Evolutionary conservation across 1,140 invertebrate genomes (phyloP).

Genomic region (Trichonephila inaurata): DNA sequence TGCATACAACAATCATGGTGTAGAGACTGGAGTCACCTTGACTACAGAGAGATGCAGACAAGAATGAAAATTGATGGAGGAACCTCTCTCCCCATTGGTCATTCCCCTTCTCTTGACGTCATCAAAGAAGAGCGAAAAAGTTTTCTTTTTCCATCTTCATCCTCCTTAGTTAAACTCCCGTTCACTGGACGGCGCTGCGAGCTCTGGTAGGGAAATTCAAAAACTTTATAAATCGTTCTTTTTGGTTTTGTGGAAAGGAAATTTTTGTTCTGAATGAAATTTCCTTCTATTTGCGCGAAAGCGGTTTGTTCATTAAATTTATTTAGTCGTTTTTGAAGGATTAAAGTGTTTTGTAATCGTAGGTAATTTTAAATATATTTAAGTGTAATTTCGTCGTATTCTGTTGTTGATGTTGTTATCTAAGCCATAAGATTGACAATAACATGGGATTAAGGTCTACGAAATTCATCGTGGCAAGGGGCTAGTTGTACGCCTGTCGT

Average conservation of each 20-base stretch:
- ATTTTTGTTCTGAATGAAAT: background rate
- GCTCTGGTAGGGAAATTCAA: background rate
- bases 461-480: no score
- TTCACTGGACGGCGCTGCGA: background rate
- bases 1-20: background rate
- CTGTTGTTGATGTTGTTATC: no score
- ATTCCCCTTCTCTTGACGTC: slow-evolving; percentile 49
- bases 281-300: no score
- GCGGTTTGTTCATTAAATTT: no score
- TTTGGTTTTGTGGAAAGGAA: background rate
- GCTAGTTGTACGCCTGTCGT: no score
- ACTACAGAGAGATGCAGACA: slow-evolving; percentile 50
- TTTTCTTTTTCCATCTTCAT: slow-evolving; percentile 24
- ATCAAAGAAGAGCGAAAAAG: background rate
- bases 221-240: background rate
- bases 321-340: background rate
- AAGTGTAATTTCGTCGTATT: no score
- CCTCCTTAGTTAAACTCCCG: background rate
- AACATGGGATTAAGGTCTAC: no score
- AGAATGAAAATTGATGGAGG: slow-evolving; percentile 49
- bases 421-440: no score
- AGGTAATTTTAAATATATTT: background rate
- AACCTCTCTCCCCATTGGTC: slow-evolving; percentile 40
- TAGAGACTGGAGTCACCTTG: slow-evolving; percentile 41
- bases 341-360: background rate